Conservation (phyloP, 2,113 vertebrate genomes). For the Chinchilla lanigera region DNA sequence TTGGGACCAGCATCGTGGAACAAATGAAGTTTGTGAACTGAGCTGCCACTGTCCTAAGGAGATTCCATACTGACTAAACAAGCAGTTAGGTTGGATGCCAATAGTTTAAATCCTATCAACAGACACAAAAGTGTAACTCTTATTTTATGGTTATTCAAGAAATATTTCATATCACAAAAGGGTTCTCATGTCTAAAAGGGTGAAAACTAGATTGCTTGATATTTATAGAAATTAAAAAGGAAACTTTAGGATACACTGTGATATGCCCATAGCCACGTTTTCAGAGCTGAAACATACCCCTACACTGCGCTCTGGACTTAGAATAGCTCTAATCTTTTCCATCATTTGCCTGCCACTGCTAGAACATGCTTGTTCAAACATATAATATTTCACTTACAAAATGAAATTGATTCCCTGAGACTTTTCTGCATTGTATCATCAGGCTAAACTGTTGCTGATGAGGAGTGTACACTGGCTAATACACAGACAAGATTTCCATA, state of each 20-base stretch:
- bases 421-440: background rate
- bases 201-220: background rate
- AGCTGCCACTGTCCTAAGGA: background rate
- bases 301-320: too few relatives aligned
- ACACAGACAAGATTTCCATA: background rate
- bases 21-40: background rate
- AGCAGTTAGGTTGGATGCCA: background rate
- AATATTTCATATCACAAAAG: background rate
- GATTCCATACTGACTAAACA: background rate
- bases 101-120: background rate
- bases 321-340: background rate
- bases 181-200: background rate
- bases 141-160: background rate
- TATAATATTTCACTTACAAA: background rate
- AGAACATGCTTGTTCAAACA: background rate
- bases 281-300: background rate
- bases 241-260: background rate
- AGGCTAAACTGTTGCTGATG: background rate
- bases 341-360: background rate
- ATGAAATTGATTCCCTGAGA: background rate
- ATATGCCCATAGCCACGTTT: background rate
- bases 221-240: background rate
- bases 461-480: background rate
- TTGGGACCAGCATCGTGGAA: background rate
- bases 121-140: background rate